A percentile compares a stretch with the other conserved stretches of the same genome.
Evolutionary conservation across 2,113 vertebrate genomes (phyloP).

Genomic region (crab-eating macaque (Macaca fascicularis)): T2T-MFA8v1.1 NC_088392.1:47065001-47065500

Average conservation of each 20-base stretch:
- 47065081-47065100: not conserved
- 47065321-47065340: not conserved
- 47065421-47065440: not conserved
- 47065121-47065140: not conserved
- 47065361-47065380: not conserved
- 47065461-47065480: not conserved
- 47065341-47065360: not conserved
- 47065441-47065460: not conserved
- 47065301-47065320: not conserved
- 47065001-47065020: not conserved
- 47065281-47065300: not conserved
- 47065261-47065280: not conserved
- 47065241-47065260: not conserved
- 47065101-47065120: not conserved
- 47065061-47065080: not conserved
- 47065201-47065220: not conserved
- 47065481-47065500: not conserved
- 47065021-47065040: not conserved
- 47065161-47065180: not conserved
- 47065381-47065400: not conserved
- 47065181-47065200: not conserved
- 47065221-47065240: not conserved
- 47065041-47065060: not conserved
- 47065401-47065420: not conserved
- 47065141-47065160: not conserved